Evolutionary conservation across 37 sponge, comb jelly and placozoan genomes (phyloP).

Genomic region (Crambe crambe): DNA sequence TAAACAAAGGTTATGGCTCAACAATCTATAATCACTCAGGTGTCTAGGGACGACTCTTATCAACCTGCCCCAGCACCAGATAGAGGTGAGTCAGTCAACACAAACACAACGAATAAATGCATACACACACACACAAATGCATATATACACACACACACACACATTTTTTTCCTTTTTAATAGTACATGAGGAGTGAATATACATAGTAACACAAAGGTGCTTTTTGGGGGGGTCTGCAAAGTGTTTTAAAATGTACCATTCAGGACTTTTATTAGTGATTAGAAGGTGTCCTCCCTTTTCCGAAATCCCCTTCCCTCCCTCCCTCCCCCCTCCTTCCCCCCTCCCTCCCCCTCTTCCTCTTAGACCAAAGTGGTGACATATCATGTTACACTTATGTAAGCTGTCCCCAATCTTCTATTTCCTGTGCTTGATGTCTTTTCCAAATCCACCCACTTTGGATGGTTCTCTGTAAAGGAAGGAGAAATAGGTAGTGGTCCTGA

Average conservation of each 20-base stretch:
- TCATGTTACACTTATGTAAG: too few species aligned
- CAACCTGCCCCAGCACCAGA: constrained; percentile 29
- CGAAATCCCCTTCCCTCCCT: background rate
- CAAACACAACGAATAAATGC: background rate
- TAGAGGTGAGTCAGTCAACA: background rate
- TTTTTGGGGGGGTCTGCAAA: too few species aligned
- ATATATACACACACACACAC: constrained; percentile 1
- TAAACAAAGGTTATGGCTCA: constrained; percentile 53
- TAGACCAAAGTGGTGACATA: too few species aligned
- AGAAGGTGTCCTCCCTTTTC: background rate
- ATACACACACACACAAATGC: too few species aligned
- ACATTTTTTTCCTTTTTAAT: background rate
- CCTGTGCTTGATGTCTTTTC: background rate
- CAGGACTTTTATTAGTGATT: background rate
- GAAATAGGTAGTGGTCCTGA: too few species aligned
- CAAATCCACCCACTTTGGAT: too few species aligned
- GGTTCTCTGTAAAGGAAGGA: too few species aligned
- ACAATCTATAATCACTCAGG: constrained; percentile 77
- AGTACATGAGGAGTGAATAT: background rate
- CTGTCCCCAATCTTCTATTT: too few species aligned
- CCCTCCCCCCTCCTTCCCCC: constrained; percentile 5
- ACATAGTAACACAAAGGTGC: too few species aligned
- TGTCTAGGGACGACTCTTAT: constrained; percentile 67
- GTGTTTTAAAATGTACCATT: too few species aligned
- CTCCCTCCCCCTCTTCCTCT: constrained; percentile 2